Conservation (phyloP, 2,113 vertebrate species). For the Cebidichthys violaceus region DNA sequence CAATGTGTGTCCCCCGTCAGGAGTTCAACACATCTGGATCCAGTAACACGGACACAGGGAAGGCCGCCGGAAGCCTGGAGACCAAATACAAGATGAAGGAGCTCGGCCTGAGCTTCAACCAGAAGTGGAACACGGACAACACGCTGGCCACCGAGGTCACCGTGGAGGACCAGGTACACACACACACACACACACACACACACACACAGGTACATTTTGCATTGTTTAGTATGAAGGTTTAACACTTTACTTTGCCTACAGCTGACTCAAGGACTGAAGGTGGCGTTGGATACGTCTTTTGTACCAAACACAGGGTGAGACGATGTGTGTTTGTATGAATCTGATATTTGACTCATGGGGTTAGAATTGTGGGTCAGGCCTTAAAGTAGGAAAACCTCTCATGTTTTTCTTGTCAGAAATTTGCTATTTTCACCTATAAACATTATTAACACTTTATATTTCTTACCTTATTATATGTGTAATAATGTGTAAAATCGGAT, state of each 20-base stretch:
- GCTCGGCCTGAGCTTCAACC: conserved; percentile 90
- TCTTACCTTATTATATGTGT: no score
- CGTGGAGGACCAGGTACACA: conserved; percentile 91
- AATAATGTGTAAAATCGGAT: no score
- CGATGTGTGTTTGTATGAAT: neutral
- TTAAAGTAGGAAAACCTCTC: no score
- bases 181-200: no score
- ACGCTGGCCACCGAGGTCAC: conserved; percentile 90
- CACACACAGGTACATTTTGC: neutral
- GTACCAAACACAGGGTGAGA: conserved; percentile 97
- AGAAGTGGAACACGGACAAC: conserved; percentile 99
- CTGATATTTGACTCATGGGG: no score
- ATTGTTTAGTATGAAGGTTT: neutral
- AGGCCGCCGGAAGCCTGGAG: conserved; percentile 92
- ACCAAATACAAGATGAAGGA: conserved; percentile 95
- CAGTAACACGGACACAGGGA: conserved; percentile 94
- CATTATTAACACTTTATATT: no score
- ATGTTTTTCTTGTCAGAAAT: no score
- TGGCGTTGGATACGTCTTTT: conserved; percentile 93
- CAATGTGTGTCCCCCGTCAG: conserved; percentile 71
- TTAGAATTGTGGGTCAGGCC: neutral
- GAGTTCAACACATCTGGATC: conserved; percentile 94
- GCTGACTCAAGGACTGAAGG: conserved; percentile 92
- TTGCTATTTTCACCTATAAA: no score
- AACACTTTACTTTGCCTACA: conserved; percentile 67